Evolutionary conservation across 2,113 vertebrate species (phyloP), one percentile per base, ranked within the genome.

Genomic region (Arothron firmamentum): DNA sequence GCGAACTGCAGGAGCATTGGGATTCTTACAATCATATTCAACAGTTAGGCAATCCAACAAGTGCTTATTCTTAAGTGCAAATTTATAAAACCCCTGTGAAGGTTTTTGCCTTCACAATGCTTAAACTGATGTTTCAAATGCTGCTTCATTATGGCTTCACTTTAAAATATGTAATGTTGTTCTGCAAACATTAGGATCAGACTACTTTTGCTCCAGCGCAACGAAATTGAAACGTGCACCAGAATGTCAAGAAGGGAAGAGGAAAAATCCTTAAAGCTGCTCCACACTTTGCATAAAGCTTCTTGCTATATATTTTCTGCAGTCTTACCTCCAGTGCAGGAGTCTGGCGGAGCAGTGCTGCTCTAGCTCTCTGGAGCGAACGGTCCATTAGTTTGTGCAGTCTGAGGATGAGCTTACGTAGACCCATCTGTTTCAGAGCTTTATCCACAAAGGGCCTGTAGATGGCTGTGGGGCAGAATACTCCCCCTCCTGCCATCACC

Each of bases 391-490:
- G 90, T 84, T 98, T 98, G 92, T 97, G 96, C 73, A 98, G 93
- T 83, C 97, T 91, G 63, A 96, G 89, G 85, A 98, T 99, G 56
- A 99, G 86, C 86, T 99, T 99, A 60, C 96, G 91, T 54, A 99
- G 89, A 52, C 97, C 97, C 97, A 99, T 99, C 83, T 99, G 97
- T 86, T 99, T 99, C 90, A 99, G 92, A 50, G 96, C 97, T 90
- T 99, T 99, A 90, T 99, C 97, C 79, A 99, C 97, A 91, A 99
- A 99, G 0, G 97, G 97, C 31, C 97, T 92, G 83, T 98, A 99
- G 82, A 99, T 98, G 77, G 95, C 93, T 9, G 96, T 99, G 78
- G 95, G 91, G 77, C 92, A 96, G 67, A 92, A 90, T 0, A 89
- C 88, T 56, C 88, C 90, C 25, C 88, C 90, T 78, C 75, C 88